Evolutionary conservation across 2,113 vertebrate species (phyloP).

Genomic region (Pseudorhombus dupliciocellatus): DNA sequence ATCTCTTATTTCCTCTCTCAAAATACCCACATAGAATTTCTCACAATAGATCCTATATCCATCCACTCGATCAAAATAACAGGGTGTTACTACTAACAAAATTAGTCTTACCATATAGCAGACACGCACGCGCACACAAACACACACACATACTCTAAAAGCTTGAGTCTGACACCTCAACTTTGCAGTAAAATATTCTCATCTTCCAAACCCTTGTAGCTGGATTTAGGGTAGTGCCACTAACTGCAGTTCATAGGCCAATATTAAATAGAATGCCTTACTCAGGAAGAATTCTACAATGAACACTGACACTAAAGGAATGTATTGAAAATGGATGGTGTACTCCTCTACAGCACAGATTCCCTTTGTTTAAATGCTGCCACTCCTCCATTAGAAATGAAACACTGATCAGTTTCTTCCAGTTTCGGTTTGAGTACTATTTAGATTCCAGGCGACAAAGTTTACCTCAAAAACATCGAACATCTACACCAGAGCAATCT

Average conservation of each 20-base stretch:
- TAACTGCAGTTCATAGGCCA: slow-evolving; percentile 55
- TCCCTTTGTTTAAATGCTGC: slow-evolving; percentile 5
- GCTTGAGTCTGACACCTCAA: slow-evolving; percentile 24
- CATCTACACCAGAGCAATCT: background rate
- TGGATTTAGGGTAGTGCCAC: slow-evolving; percentile 15
- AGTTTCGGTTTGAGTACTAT: background rate
- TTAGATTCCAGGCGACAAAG: background rate
- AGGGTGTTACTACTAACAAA: slow-evolving; percentile 9
- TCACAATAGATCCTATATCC: slow-evolving; percentile 10
- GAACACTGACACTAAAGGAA: slow-evolving; percentile 53
- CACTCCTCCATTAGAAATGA: background rate
- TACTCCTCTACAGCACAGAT: slow-evolving; percentile 23
- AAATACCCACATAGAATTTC: slow-evolving; percentile 9
- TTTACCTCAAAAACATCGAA: background rate
- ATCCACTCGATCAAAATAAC: slow-evolving; percentile 15
- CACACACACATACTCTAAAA: slow-evolving; percentile 15
- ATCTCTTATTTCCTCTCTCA: slow-evolving; percentile 3
- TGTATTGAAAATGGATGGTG: slow-evolving; percentile 59
- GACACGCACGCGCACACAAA: slow-evolving; percentile 9
- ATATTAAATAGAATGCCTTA: slow-evolving; percentile 37
- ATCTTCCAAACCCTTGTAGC: background rate
- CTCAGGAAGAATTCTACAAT: slow-evolving; percentile 28
- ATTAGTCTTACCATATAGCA: slow-evolving; percentile 16
- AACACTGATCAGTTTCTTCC: background rate
- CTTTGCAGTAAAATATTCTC: slow-evolving; percentile 46